Conservation (phyloP, 1,140 invertebrate species). For the Maconellicoccus hirsutus region DNA sequence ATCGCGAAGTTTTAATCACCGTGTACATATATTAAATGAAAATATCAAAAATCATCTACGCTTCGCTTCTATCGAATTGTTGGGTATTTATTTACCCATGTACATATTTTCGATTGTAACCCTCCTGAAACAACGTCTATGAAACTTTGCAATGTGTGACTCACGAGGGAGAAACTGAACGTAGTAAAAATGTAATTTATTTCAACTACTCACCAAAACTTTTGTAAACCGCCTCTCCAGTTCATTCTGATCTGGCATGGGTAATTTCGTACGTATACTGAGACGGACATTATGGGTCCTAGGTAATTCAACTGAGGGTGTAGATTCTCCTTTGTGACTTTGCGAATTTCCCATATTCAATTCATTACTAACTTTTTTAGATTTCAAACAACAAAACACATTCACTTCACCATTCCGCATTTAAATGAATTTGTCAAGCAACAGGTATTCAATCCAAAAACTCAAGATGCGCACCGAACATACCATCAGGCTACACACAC, state of each 20-base stretch:
- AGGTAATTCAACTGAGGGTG: conserved; percentile 29
- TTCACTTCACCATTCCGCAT: conserved; percentile 27
- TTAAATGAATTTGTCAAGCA: conserved; percentile 18
- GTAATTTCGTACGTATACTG: conserved; percentile 56
- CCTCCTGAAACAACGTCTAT: too few species aligned
- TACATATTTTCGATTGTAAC: too few species aligned
- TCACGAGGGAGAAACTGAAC: too few species aligned
- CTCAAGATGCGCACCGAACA: background rate
- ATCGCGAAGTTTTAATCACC: too few species aligned
- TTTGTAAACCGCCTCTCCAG: conserved; percentile 84
- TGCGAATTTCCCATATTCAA: conserved; percentile 29
- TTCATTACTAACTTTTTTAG: conserved; percentile 18
- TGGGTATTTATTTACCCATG: too few species aligned
- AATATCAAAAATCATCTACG: too few species aligned
- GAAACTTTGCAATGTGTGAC: too few species aligned
- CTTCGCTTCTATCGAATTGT: too few species aligned
- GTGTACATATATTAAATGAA: too few species aligned
- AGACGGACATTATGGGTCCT: conserved; percentile 40
- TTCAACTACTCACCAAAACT: conserved; percentile 70
- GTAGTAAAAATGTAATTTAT: background rate
- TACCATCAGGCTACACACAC: background rate
- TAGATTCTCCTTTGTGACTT: conserved; percentile 27
- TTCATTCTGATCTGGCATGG: conserved; percentile 76
- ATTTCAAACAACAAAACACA: conserved; percentile 26
- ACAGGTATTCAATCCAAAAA: conserved; percentile 1